Evolutionary conservation across 2,888 invertebrate genomes (phyloP).

Genomic region (Aleiodes alternator): DNA sequence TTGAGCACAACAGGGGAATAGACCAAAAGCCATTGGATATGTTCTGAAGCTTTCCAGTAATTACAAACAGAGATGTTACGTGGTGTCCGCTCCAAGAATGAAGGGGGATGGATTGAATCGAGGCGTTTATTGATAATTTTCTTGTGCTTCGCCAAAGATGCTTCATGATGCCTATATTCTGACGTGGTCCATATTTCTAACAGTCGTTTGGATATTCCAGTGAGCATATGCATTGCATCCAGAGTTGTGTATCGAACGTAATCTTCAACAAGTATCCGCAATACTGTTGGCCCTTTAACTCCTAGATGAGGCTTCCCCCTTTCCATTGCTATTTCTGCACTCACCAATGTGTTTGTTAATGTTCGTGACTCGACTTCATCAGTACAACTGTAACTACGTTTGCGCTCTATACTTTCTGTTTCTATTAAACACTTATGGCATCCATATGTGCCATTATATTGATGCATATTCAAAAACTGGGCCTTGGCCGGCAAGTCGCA

Average conservation of each 20-base stretch:
- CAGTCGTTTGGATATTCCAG: not conserved
- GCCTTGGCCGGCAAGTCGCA: constrained; percentile 44
- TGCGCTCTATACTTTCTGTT: not conserved
- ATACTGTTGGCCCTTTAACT: constrained; percentile 49
- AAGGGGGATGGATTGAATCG: constrained; percentile 42
- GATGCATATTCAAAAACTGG: constrained; percentile 40
- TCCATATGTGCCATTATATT: constrained; percentile 34
- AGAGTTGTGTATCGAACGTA: not conserved
- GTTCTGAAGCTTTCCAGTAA: constrained; percentile 57
- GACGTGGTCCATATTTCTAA: not conserved
- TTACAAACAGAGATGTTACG: constrained; percentile 48
- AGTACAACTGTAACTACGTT: not conserved
- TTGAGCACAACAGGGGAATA: constrained; percentile 55
- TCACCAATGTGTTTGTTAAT: constrained; percentile 5
- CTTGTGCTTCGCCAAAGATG: no score
- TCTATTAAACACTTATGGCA: constrained; percentile 37
- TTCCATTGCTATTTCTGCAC: not conserved
- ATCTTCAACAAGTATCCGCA: not conserved
- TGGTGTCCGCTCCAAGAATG: constrained; percentile 49
- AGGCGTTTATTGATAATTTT: constrained; percentile 32
- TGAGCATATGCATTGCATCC: not conserved
- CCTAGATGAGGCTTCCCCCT: constrained; percentile 16
- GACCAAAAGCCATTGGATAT: constrained; percentile 53
- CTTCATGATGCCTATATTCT: no score
- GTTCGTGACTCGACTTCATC: constrained; percentile 5